Conservation (phyloP, 2,888 invertebrate species). For the Lithophane semibrunnea region DNA sequence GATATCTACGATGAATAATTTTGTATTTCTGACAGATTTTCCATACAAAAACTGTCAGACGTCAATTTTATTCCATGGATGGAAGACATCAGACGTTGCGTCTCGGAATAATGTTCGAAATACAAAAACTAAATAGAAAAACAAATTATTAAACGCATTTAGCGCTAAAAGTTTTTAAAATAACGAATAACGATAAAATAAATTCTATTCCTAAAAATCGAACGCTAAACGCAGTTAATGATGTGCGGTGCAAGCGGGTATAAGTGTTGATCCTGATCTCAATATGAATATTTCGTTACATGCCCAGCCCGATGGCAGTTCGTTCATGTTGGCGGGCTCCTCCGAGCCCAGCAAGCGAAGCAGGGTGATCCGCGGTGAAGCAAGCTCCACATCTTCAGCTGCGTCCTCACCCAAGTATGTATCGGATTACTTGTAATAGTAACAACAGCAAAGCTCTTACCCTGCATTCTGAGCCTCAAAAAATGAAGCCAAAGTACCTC, state of each 20-base stretch:
- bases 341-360: slow-evolving; percentile 82
- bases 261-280: neutral
- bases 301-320: slow-evolving; percentile 72
- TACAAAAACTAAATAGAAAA: neutral
- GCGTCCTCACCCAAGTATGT: slow-evolving; percentile 72
- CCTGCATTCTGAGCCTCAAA: neutral
- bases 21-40: too few relatives aligned
- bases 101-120: neutral
- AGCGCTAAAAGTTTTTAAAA: too few relatives aligned
- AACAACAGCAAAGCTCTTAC: neutral
- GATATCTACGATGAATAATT: too few relatives aligned
- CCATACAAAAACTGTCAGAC: too few relatives aligned
- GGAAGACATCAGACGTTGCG: too few relatives aligned
- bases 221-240: neutral
- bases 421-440: neutral
- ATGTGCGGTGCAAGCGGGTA: neutral
- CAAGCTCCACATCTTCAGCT: slow-evolving; percentile 61
- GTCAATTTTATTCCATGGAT: too few relatives aligned
- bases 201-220: neutral
- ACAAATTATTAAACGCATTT: too few relatives aligned
- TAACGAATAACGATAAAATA: too few relatives aligned
- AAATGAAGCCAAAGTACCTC: neutral
- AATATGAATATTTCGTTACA: slow-evolving; percentile 14
- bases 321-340: slow-evolving; percentile 70
- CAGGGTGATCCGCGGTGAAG: slow-evolving; percentile 75